Percentiles rank a stretch among this genome's conserved stretches.
phyloP scores from a whole-genome alignment of 1,140 invertebrate genomes.

The Psix sp. region DNA sequence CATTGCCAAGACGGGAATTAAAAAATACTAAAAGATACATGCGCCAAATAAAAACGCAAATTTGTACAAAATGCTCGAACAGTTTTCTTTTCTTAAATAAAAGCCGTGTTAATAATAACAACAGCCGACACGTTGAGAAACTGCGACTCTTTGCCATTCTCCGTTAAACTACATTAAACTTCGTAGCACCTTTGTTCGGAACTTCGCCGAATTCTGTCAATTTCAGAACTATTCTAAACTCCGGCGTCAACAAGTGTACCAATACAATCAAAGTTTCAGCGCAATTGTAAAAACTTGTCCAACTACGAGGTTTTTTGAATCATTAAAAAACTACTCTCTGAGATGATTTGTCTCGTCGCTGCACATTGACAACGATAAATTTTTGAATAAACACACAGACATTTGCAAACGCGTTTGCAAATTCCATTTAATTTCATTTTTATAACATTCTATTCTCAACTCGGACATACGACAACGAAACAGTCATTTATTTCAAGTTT shows the following conservation, averaged over 20 bases:
- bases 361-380: too few species aligned
- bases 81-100: too few species aligned
- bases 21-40: too few species aligned
- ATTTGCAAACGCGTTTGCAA: too few species aligned
- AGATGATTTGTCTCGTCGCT: neutral
- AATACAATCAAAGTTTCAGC: slow-evolving; percentile 18
- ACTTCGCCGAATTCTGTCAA: slow-evolving; percentile 34
- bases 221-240: slow-evolving; percentile 40
- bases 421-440: too few species aligned
- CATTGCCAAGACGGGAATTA: too few species aligned
- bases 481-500: too few species aligned
- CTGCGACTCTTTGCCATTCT: neutral
- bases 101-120: slow-evolving; percentile 4
- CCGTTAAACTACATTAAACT: slow-evolving; percentile 28
- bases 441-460: too few species aligned
- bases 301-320: neutral
- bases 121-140: neutral
- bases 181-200: slow-evolving; percentile 11
- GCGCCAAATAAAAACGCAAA: too few species aligned
- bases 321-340: neutral
- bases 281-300: neutral
- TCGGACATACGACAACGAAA: too few species aligned
- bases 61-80: too few species aligned
- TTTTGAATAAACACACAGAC: too few species aligned
- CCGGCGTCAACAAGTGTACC: neutral